Conservation (phyloP, 2,888 invertebrate species). For the Ornithoptera priamus region DNA sequence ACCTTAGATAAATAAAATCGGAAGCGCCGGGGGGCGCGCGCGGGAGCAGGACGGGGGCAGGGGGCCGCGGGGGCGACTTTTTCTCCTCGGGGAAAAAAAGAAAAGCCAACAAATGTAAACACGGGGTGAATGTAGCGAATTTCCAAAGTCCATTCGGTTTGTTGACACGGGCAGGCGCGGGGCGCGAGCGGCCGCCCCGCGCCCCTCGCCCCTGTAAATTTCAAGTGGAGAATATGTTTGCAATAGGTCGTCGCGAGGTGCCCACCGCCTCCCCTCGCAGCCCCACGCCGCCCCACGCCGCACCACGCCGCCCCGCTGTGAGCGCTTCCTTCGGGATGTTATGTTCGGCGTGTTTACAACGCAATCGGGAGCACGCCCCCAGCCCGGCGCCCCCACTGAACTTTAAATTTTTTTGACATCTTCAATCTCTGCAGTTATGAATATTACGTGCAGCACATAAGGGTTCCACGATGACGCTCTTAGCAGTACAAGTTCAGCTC, state of each 20-base stretch:
- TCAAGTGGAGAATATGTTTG: conserved; percentile 76
- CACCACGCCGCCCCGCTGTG: background rate
- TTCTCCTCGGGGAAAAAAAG: conserved; percentile 56
- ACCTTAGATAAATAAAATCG: conserved; percentile 78
- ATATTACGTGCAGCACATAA: no score
- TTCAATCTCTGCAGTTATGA: no score
- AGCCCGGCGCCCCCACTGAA: no score
- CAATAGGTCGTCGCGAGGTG: conserved; percentile 62
- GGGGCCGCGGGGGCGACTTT: conserved; percentile 41
- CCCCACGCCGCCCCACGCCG: background rate
- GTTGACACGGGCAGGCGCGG: conserved; percentile 62
- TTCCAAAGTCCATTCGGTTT: conserved; percentile 75
- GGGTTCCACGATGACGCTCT: no score
- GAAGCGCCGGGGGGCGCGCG: conserved; percentile 45
- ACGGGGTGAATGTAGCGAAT: conserved; percentile 74
- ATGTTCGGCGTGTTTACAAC: conserved; percentile 63
- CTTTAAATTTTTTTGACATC: no score
- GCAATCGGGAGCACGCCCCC: conserved; percentile 48
- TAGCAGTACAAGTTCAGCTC: no score
- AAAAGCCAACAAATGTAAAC: conserved; percentile 73
- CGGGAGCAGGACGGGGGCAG: conserved; percentile 30
- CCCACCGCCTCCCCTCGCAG: background rate
- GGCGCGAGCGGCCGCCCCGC: conserved; percentile 12
- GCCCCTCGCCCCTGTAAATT: conserved; percentile 76
- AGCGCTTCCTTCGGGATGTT: conserved; percentile 51